phyloP scores from a whole-genome alignment of 1,140 invertebrate species.

The Temnothorax longispinosus region DNA sequence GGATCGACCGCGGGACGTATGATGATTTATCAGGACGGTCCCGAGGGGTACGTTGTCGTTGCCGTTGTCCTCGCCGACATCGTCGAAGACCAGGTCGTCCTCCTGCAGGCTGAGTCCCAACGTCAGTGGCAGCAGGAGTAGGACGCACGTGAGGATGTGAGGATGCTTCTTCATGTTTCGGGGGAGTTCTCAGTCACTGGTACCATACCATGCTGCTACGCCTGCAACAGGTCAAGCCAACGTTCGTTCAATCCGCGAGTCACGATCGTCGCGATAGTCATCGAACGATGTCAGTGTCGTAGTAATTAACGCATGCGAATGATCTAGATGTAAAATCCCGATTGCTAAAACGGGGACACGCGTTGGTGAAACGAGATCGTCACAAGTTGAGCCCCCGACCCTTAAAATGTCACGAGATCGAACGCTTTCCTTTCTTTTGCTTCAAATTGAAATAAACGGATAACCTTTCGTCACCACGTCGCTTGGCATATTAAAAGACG shows the following conservation, averaged over 20 bases:
- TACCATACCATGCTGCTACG: slow-evolving; percentile 82
- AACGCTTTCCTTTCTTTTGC: background rate
- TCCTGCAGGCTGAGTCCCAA: slow-evolving; percentile 76
- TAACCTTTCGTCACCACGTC: background rate
- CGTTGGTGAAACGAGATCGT: background rate
- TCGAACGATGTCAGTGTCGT: slow-evolving; percentile 33
- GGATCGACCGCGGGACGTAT: slow-evolving; percentile 24
- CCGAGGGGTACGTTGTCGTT: slow-evolving; percentile 27
- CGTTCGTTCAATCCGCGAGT: background rate
- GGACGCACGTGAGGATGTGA: slow-evolving; percentile 71
- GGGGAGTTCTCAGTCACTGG: slow-evolving; percentile 67
- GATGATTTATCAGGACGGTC: slow-evolving; percentile 46
- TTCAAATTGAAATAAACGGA: background rate
- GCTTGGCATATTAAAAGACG: background rate
- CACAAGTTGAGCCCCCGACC: too few species aligned
- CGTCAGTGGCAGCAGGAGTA: slow-evolving; percentile 68
- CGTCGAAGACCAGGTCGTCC: slow-evolving; percentile 84
- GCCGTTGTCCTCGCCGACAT: slow-evolving; percentile 77
- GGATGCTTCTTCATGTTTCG: slow-evolving; percentile 81
- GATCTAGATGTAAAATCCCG: background rate
- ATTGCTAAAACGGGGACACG: background rate
- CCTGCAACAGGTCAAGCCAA: slow-evolving; percentile 69
- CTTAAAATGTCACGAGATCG: background rate
- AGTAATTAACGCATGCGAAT: slow-evolving; percentile 17
- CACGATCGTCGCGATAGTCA: background rate